phyloP scores from a whole-genome alignment of 2,113 vertebrate genomes.

The Eupsittula cactorum region DNA sequence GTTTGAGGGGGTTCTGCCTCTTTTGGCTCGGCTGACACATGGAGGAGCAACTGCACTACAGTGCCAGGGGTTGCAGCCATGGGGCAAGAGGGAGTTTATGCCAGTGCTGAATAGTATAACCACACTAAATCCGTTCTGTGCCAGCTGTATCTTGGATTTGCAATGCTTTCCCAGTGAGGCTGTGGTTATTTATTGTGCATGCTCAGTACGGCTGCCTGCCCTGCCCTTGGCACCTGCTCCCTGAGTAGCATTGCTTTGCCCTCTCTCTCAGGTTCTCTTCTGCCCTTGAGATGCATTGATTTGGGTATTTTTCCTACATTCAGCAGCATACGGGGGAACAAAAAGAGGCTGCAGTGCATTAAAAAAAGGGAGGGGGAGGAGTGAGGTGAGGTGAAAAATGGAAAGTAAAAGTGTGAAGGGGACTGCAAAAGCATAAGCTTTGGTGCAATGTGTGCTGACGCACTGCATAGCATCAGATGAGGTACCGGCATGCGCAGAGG shows the following conservation, averaged over 20 bases:
- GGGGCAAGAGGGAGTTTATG: background rate
- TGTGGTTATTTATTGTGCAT: background rate
- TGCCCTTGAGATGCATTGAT: background rate
- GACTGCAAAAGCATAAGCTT: background rate
- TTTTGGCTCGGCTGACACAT: background rate
- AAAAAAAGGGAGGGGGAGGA: background rate
- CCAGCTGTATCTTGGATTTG: background rate
- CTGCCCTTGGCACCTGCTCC: background rate
- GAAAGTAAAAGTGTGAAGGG: background rate
- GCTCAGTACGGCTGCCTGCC: fast-evolving
- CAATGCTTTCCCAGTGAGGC: background rate
- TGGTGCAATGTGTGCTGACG: fast-evolving
- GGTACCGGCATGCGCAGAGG: fast-evolving
- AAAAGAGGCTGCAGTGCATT: background rate
- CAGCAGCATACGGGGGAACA: background rate
- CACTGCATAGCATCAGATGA: background rate
- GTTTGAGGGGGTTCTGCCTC: background rate
- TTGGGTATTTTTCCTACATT: background rate
- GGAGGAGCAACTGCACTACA: background rate
- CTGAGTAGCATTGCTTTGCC: background rate
- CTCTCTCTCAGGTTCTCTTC: background rate
- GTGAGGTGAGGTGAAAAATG: background rate
- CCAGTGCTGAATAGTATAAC: background rate
- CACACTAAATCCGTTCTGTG: background rate
- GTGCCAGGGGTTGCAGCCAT: fast-evolving